phyloP scores from a whole-genome alignment of 2,113 vertebrate species.

The Ciconia maguari region DNA sequence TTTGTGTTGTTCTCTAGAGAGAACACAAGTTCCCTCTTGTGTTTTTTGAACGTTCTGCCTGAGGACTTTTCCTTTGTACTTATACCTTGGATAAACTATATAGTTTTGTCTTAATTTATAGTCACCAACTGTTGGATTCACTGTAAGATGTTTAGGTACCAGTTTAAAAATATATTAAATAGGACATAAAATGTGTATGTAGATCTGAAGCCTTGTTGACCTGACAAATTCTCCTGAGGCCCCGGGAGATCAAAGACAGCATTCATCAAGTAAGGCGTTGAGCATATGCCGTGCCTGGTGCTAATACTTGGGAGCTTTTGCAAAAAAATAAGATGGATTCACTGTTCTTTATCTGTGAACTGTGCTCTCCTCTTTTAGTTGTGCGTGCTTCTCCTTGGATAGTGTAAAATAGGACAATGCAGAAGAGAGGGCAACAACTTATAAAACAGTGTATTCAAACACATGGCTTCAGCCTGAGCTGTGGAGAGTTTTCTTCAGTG shows the following conservation, averaged over 20 bases:
- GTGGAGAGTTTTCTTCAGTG: background rate
- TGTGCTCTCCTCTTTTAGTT: background rate
- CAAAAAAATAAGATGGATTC: background rate
- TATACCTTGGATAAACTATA: background rate
- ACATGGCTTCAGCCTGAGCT: background rate
- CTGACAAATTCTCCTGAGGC: background rate
- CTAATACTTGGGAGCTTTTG: background rate
- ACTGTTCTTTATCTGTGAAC: background rate
- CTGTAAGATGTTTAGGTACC: background rate
- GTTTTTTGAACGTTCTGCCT: background rate
- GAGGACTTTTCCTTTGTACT: background rate
- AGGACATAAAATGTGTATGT: background rate
- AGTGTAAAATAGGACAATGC: background rate
- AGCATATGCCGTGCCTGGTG: background rate
- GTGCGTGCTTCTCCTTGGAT: background rate
- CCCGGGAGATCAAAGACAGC: background rate
- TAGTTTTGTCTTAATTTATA: background rate
- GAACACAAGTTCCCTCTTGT: no score
- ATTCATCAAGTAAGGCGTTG: background rate
- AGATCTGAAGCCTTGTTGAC: background rate
- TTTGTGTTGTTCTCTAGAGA: background rate
- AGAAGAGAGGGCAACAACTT: background rate
- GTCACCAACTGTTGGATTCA: background rate
- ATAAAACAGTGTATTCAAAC: background rate
- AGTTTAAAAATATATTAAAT: background rate